Evolutionary conservation across 2,888 invertebrate species (phyloP).

Genomic region (Phragmatobia fuliginosa): DNA sequence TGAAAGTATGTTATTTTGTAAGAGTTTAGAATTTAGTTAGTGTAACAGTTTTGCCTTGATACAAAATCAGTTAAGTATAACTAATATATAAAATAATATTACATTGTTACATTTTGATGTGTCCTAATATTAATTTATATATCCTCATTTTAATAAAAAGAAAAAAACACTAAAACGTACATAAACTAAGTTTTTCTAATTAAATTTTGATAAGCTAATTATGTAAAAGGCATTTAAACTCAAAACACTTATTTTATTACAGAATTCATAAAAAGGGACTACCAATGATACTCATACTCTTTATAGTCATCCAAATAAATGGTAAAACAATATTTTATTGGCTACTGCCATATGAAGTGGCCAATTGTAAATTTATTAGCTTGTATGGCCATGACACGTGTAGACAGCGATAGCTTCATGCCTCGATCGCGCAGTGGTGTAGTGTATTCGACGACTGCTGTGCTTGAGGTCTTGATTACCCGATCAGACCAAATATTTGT

Average conservation of each 20-base stretch:
- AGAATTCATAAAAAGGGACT: background rate
- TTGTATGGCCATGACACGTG: conserved; percentile 26
- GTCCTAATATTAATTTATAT: background rate
- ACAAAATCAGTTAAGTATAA: too few relatives aligned
- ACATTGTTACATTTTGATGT: too few relatives aligned
- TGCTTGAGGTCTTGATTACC: too few relatives aligned
- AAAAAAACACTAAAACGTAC: background rate
- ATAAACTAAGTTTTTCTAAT: background rate
- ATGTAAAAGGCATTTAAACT: background rate
- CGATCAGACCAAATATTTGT: too few relatives aligned
- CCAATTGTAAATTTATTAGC: conserved; percentile 43
- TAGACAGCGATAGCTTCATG: background rate
- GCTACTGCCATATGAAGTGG: conserved; percentile 34
- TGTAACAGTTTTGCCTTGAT: too few relatives aligned
- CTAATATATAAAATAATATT: too few relatives aligned
- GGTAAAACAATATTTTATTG: conserved; percentile 47
- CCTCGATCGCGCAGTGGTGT: too few relatives aligned
- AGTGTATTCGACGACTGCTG: too few relatives aligned
- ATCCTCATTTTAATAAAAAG: background rate
- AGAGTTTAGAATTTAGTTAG: too few relatives aligned
- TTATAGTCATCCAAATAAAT: conserved; percentile 33
- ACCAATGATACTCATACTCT: background rate
- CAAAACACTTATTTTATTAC: background rate
- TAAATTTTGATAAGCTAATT: background rate
- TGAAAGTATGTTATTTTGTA: too few relatives aligned